Evolutionary conservation across 2,113 vertebrate genomes (phyloP).

Genomic region (Alectura lathami): DNA sequence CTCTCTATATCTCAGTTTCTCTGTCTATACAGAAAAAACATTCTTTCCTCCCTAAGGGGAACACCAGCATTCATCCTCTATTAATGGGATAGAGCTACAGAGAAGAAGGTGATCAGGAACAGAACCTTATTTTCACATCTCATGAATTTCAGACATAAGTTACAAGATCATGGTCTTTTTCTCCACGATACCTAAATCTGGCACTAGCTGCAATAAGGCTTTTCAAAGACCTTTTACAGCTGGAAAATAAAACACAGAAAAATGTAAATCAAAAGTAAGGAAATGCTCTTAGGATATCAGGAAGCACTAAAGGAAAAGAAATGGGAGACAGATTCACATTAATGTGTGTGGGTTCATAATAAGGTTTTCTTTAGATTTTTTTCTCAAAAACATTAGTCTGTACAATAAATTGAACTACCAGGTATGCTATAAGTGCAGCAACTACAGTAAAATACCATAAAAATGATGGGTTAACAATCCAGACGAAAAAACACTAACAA

Average conservation of each 20-base stretch:
- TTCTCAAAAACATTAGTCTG: neutral
- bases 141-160: accelerated
- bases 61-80: neutral
- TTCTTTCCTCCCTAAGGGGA: neutral
- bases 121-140: neutral
- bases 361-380: neutral
- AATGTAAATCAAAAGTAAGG: neutral
- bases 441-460: constrained; percentile 54
- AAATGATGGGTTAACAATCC: constrained; percentile 74
- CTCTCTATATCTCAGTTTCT: neutral
- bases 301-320: neutral
- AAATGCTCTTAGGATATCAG: neutral
- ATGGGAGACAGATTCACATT: neutral
- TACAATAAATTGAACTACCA: constrained; percentile 33
- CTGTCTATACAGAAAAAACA: neutral
- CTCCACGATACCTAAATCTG: neutral
- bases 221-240: neutral
- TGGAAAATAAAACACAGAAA: neutral
- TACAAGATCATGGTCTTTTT: neutral
- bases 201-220: neutral
- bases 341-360: neutral
- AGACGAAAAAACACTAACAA: constrained; percentile 63
- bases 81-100: neutral
- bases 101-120: neutral
- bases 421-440: constrained; percentile 50